These are phyloP conservation scores for Peromyscus attwateri DNA, from an alignment of 2,797 vertebrate species.

Conservation along the genomic window DNA sequence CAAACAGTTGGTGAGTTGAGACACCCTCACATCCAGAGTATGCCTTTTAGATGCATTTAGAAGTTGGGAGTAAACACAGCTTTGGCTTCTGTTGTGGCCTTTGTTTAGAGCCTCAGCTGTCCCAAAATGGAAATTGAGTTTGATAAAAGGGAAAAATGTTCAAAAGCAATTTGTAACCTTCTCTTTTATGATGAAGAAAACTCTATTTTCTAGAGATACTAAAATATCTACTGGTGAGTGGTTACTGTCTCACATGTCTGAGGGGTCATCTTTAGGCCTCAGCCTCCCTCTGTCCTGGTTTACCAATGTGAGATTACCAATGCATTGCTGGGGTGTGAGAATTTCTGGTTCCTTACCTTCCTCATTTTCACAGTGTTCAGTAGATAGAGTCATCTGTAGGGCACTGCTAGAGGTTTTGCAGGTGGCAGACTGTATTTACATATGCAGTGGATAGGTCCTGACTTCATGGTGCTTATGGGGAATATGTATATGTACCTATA, in stretches of 20 bases:
- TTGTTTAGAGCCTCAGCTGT: not conserved
- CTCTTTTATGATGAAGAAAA: conserved; percentile 9
- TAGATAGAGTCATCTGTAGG: not conserved
- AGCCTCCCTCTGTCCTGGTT: not conserved
- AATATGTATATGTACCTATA: not conserved
- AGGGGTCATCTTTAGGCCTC: not conserved
- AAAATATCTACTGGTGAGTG: not conserved
- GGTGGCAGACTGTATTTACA: not conserved
- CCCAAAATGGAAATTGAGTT: not conserved
- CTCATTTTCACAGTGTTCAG: not conserved
- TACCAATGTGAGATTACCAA: not conserved
- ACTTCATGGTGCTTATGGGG: not conserved
- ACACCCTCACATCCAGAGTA: not conserved
- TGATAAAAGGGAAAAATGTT: not conserved
- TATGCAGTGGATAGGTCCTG: not conserved
- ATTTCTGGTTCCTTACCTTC: not conserved
- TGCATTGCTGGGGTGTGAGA: not conserved
- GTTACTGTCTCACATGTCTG: not conserved
- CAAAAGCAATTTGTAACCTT: conserved; percentile 20
- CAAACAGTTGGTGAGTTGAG: not conserved
- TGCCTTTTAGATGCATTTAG: not conserved
- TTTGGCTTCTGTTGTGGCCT: not conserved
- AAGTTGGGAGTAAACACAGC: not conserved
- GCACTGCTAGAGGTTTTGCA: not conserved
- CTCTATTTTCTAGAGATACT: not conserved